Percentiles rank a stretch among this genome's conserved stretches.
Conservation (phyloP, 2,113 vertebrate species). For the Chitala chitala region DNA sequence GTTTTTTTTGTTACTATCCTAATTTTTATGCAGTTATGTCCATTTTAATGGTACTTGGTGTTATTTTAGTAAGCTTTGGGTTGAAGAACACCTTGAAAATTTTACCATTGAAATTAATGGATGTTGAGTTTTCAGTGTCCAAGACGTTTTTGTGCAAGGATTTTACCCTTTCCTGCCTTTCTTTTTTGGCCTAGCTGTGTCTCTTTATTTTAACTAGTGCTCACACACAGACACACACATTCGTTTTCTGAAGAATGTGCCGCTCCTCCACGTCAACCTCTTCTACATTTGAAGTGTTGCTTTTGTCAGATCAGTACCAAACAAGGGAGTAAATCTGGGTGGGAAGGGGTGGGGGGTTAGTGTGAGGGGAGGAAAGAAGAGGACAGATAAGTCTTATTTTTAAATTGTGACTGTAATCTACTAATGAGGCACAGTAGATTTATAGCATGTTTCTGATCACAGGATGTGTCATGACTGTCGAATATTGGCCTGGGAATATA, state of each 20-base stretch:
- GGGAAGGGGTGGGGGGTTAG: not conserved
- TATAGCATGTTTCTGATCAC: not conserved
- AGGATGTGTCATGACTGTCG: not conserved
- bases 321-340: not conserved
- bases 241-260: not conserved
- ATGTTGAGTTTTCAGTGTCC: no score
- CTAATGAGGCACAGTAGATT: not conserved
- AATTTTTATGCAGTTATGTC: no score
- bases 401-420: not conserved
- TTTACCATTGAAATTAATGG: no score
- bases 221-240: not conserved
- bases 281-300: constrained; percentile 3
- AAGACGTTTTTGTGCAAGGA: not conserved
- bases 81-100: no score
- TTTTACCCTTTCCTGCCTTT: no score
- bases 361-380: not conserved
- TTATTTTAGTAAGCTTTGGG: no score
- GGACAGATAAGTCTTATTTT: not conserved
- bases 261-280: not conserved
- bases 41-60: no score
- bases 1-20: no score
- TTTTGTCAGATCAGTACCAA: not conserved
- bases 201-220: no score
- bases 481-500: not conserved
- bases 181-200: no score